phyloP scores from a whole-genome alignment of 2,113 vertebrate genomes.

The Macaca nemestrina region DNA sequence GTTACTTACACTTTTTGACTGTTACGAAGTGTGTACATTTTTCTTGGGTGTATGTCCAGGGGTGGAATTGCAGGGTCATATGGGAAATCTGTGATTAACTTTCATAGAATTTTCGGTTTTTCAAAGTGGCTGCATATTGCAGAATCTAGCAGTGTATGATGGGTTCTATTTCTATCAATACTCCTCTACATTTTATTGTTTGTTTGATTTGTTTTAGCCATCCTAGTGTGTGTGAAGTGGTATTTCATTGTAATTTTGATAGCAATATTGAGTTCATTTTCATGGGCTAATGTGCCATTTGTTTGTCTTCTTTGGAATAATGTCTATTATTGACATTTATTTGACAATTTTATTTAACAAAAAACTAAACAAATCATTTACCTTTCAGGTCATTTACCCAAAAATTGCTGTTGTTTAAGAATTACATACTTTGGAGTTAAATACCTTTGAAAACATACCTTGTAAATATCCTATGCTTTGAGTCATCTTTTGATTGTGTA shows the following conservation, averaged over 20 bases:
- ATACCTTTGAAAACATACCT: neutral
- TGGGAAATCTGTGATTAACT: too few species aligned
- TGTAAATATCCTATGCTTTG: neutral
- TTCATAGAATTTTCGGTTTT: neutral
- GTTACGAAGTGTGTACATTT: too few species aligned
- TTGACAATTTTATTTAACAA: too few species aligned
- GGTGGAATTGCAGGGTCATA: too few species aligned
- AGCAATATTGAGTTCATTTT: neutral
- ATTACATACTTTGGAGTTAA: neutral
- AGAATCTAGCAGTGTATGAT: neutral
- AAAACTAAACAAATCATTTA: too few species aligned
- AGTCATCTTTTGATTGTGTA: neutral
- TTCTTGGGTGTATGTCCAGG: too few species aligned
- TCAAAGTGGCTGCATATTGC: neutral
- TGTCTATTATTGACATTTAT: neutral
- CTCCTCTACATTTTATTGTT: neutral
- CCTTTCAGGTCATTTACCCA: neutral
- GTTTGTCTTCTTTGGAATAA: neutral
- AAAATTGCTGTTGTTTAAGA: neutral
- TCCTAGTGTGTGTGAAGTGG: neutral
- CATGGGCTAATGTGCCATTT: neutral
- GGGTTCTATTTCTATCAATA: neutral
- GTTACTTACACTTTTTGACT: too few species aligned
- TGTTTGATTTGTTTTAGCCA: neutral
- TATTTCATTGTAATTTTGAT: neutral